These are phyloP conservation scores for Cynocephalus volans DNA, from an alignment of 2,113 vertebrate species.

Conservation along the genomic window DNA sequence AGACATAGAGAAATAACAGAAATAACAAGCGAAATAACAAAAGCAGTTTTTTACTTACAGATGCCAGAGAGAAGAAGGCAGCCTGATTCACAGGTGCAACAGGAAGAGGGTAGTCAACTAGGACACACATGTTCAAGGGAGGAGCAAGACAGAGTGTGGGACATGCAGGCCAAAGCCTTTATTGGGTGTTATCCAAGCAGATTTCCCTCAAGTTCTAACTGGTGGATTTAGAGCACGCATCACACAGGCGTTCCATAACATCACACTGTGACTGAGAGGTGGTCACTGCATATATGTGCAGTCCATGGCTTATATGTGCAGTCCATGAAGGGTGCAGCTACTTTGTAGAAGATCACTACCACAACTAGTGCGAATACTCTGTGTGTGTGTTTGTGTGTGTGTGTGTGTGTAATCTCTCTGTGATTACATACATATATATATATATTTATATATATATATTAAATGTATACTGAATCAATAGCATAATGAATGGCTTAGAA, in stretches of 20 bases:
- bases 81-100: no score
- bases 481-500: neutral
- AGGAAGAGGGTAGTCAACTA: neutral
- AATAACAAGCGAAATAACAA: no score
- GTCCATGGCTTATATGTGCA: neutral
- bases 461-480: neutral
- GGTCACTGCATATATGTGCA: neutral
- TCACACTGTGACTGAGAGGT: neutral
- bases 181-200: neutral
- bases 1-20: neutral
- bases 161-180: neutral
- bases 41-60: neutral
- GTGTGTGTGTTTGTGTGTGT: no score
- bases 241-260: neutral
- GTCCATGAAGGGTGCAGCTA: neutral
- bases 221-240: neutral
- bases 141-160: neutral
- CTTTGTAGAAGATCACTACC: neutral
- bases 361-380: neutral
- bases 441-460: no score
- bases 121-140: no score
- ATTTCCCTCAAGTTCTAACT: neutral
- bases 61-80: neutral
- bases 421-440: neutral
- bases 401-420: neutral